These are phyloP conservation scores for Sebastes jordani DNA, from an alignment of 2,797 vertebrate genomes.

Conservation along the genomic window DNA sequence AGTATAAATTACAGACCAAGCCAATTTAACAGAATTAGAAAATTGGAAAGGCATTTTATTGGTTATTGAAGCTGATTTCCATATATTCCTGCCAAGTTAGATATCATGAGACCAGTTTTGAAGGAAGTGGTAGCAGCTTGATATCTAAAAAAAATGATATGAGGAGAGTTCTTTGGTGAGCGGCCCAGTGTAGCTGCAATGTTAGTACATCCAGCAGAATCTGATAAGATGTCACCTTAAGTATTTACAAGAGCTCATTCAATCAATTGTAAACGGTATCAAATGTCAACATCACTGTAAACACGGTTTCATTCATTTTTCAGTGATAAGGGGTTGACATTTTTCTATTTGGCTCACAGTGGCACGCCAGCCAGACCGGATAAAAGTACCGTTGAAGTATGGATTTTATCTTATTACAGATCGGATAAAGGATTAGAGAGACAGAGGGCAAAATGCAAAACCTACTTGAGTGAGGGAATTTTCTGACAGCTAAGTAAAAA, in stretches of 20 bases:
- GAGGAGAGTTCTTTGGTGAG: neutral
- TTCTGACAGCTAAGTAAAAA: neutral
- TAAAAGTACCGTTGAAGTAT: neutral
- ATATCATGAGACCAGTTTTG: neutral
- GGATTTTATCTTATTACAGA: neutral
- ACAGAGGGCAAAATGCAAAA: neutral
- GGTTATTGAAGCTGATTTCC: neutral
- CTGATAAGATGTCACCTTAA: neutral
- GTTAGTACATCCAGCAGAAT: slow-evolving; percentile 1
- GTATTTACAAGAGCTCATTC: slow-evolving; percentile 2
- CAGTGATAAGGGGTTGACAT: neutral
- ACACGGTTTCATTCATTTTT: neutral
- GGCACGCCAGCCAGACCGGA: accelerated
- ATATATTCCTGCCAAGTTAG: neutral
- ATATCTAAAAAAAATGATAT: neutral
- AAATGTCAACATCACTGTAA: slow-evolving; percentile 31
- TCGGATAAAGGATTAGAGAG: neutral
- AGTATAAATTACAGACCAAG: neutral
- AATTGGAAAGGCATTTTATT: neutral
- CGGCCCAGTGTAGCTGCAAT: neutral
- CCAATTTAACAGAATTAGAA: neutral
- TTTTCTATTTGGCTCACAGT: neutral
- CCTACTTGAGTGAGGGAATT: neutral
- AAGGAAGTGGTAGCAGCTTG: neutral
- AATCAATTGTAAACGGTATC: slow-evolving; percentile 6